Evolutionary conservation across 2,888 invertebrate species (phyloP).

Genomic region (Aleiodes testaceus): DNA sequence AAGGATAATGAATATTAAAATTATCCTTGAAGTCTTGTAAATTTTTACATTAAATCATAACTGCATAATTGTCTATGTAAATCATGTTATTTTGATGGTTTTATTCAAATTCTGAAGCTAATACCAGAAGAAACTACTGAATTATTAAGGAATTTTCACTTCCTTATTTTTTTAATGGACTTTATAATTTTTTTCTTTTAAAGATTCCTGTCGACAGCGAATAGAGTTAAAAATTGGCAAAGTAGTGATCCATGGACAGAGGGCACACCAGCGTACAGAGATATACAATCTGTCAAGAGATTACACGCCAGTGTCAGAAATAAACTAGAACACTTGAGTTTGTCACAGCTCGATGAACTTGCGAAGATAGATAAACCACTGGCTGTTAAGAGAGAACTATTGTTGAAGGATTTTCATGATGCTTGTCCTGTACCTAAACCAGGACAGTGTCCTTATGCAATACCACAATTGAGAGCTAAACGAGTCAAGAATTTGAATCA

Average conservation of each 20-base stretch:
- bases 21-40: too few relatives aligned
- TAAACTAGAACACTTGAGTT: conserved; percentile 54
- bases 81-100: too few relatives aligned
- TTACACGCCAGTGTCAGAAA: conserved; percentile 70
- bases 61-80: neutral
- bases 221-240: conserved; percentile 74
- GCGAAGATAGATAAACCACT: conserved; percentile 54
- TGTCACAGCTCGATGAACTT: conserved; percentile 52
- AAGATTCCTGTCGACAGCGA: conserved; percentile 73
- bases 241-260: conserved; percentile 73
- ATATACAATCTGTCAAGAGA: conserved; percentile 71
- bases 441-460: conserved; percentile 56
- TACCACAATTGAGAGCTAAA: neutral
- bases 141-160: neutral
- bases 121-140: too few relatives aligned
- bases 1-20: too few relatives aligned
- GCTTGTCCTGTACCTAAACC: conserved; percentile 53
- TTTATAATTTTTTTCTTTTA: neutral
- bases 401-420: conserved; percentile 56
- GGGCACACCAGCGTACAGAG: conserved; percentile 70
- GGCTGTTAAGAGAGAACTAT: conserved; percentile 50
- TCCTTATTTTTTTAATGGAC: neutral
- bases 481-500: conserved; percentile 69
- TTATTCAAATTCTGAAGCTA: too few relatives aligned
- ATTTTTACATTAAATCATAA: neutral